A percentile compares a stretch with the other conserved stretches of the same genome.
These are phyloP conservation scores for Platorchestia sp. DNA, from an alignment of 1,140 invertebrate species.

Conservation along the genomic window DNA sequence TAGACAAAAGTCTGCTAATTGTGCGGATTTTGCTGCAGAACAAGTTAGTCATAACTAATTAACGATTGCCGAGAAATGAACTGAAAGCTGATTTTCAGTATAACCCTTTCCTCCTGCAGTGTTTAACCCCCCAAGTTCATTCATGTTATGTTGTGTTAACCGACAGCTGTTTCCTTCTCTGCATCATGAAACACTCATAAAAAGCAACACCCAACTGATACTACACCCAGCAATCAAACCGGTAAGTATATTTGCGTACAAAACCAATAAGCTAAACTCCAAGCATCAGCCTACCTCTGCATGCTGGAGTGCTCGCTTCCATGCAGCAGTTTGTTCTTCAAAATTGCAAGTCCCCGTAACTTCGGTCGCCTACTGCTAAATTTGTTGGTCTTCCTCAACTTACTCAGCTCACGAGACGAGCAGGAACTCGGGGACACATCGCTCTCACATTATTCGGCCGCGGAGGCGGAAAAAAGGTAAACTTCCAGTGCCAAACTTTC, in stretches of 20 bases:
- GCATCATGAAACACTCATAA: no score
- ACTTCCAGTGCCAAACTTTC: neutral
- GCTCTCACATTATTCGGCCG: neutral
- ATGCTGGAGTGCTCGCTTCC: neutral
- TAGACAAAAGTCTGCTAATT: no score
- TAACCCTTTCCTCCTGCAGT: no score
- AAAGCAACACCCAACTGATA: no score
- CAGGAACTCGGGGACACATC: neutral
- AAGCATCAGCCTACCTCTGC: neutral
- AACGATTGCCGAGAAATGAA: no score
- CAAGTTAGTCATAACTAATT: no score
- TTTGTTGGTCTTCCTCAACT: slow-evolving; percentile 7
- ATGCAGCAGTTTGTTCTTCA: neutral
- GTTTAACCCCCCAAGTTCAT: no score
- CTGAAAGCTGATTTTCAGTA: no score
- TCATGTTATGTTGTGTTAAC: no score
- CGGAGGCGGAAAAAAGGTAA: neutral
- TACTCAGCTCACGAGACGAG: neutral
- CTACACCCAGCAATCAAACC: neutral
- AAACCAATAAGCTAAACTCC: neutral
- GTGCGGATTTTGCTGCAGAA: no score
- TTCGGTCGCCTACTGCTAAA: neutral
- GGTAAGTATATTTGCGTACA: neutral
- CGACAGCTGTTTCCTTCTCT: neutral
- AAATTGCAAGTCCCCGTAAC: neutral